Base-by-base conservation (phyloP, 2,888 invertebrate genomes). In the Julus scanicus region DNA sequence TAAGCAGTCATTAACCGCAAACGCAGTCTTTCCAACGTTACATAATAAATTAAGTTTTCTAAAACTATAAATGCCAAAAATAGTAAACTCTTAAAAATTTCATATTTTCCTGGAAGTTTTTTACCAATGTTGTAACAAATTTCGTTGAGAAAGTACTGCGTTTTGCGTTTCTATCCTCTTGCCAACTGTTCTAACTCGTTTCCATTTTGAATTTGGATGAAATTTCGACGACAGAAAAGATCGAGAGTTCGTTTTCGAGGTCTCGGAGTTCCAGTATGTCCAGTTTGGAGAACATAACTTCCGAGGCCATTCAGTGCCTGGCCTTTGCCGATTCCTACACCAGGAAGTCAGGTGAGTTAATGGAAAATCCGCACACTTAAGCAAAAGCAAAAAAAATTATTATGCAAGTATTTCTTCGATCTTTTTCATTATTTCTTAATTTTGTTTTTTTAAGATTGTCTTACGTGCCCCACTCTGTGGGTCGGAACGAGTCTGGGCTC, bases 251-350 rank as follows among this genome's bases (percentile, higher is more conserved):
- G 91, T 98, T 98, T 94, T 98, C 98, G 91, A 95, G 98, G 92
- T 99, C 98, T 91, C 95, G 98, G 92, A 98, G 98, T 93, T 98
- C 98, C 93, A 98, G 97, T 93, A 98, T 98, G 96, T 98, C 98
- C 92, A 98, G 98, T 93, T 94, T 99, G 92, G 98, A 99, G 94
- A 98, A 98, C 94, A 97, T 98, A 93, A 96, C 96, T 92, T 96
- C 97, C 91, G 99, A 99, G 94, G 96, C 98, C 92, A 96, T 99
- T 92, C 97, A 97, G 94, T 97, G 97, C 94, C 95, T 99, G 93
- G 96, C 96, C 91, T 99, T 99, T 93, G 97, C 97, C 91, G 99
- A 99, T 93, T 97, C 98, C 91, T 98, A 96, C 93, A 96, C 97
- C 90, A 96, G 96, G 93, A 98, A 97, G 94, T 87, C 86, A 48